These are phyloP conservation scores for Drosophila pegasa DNA, from an alignment of 2,888 invertebrate genomes.

Conservation along the genomic window DNA sequence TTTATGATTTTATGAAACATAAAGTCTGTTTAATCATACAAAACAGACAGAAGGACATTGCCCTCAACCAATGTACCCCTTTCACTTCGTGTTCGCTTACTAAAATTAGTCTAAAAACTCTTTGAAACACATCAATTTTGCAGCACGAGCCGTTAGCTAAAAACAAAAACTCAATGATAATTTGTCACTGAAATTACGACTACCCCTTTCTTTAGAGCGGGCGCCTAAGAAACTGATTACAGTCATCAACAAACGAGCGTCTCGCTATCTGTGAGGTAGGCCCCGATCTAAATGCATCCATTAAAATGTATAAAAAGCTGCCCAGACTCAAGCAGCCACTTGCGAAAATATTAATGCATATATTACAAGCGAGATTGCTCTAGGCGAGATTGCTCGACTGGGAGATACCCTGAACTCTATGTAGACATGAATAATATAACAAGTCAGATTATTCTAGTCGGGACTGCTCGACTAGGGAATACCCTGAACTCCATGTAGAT, in stretches of 20 bases:
- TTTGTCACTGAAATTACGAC: constrained; percentile 1
- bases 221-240: constrained; percentile 19
- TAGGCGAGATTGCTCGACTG: no score
- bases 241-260: constrained; percentile 14
- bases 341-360: constrained; percentile 58
- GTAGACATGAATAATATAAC: no score
- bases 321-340: constrained; percentile 31
- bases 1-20: no score
- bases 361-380: no score
- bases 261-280: background rate
- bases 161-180: background rate
- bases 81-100: background rate
- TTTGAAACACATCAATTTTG: background rate
- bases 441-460: no score
- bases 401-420: no score
- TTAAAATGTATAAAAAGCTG: constrained; percentile 33
- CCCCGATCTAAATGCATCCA: constrained; percentile 40
- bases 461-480: no score
- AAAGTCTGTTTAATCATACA: no score
- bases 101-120: background rate
- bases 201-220: constrained; percentile 9
- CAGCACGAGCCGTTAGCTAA: background rate
- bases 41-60: background rate
- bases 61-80: background rate
- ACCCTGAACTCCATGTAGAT: no score